These are phyloP conservation scores for Lithobates sylvaticus DNA, from an alignment of 2,797 vertebrate genomes.

Conservation along the genomic window DNA sequence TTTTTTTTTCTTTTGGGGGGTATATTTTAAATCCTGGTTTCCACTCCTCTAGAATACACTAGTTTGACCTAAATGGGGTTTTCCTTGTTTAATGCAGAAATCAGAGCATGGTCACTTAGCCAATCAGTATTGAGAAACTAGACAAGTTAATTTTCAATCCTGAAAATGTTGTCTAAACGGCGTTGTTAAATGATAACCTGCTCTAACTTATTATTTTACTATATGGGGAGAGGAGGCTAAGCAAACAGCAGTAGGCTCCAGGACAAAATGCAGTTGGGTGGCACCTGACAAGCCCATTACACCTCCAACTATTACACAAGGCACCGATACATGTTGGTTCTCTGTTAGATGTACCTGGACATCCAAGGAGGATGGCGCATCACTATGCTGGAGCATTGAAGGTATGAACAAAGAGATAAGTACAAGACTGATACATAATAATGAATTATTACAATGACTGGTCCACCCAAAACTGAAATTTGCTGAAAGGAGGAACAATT, in stretches of 20 bases:
- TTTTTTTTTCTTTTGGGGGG: too few species aligned
- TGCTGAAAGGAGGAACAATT: too few species aligned
- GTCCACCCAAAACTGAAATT: too few species aligned
- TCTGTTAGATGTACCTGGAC: not conserved
- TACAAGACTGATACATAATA: too few species aligned
- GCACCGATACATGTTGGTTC: not conserved
- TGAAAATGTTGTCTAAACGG: not conserved
- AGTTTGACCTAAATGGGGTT: too few species aligned
- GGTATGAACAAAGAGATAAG: conserved; percentile 2
- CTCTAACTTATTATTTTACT: conserved; percentile 9
- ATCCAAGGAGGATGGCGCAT: conserved; percentile 24
- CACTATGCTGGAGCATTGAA: not conserved
- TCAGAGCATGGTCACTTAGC: too few species aligned
- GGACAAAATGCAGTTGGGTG: not conserved
- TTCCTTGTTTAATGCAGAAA: too few species aligned
- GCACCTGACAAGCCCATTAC: not conserved
- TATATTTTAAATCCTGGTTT: too few species aligned
- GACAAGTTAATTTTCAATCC: not conserved
- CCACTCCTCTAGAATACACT: too few species aligned
- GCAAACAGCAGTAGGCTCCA: not conserved
- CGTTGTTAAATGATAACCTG: conserved; percentile 31
- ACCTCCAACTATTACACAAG: not conserved
- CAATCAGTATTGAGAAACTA: not conserved
- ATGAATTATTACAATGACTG: too few species aligned
- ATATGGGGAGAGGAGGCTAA: not conserved